Evolutionary conservation across 1,140 invertebrate genomes (phyloP), one percentile per base, ranked within the genome.

Genomic region (Latrodectus geometricus): DNA sequence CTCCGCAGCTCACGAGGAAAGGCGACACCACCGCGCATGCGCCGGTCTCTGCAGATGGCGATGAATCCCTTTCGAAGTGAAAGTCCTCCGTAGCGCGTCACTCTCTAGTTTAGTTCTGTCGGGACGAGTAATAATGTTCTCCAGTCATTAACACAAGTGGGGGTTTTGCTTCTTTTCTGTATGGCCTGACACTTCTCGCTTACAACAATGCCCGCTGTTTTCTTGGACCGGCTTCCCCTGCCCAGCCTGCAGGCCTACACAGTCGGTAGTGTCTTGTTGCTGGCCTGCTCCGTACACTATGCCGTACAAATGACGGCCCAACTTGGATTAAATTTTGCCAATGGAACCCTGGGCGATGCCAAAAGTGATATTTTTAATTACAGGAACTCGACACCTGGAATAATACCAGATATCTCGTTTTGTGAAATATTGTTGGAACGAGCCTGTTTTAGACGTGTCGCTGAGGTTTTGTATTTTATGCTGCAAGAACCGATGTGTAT

Each of bases 181-280:
- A 84, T 84, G 82, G 82, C 83, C 12, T 86, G 83, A 86, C 48
- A 76, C 56, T 49, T n/a, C 23, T 49, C 4, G 50, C 20, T 52
- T 15, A 61, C 49, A 76, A 76, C 12, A 23, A 97, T 96, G 95
- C 95, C 95, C 89, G 94, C 95, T 89, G 93, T 95, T 90, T 92
- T 95, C 88, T 91, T 96, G 89, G 95, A 96, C 90, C 93, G 95
- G 89, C 91, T 97, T 89, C 96, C 96, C 88, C 92, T 96, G 90
- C 96, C 96, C 48, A 96, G 94, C 91, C 92, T 97, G 88, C 94
- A 94, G 90, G 93, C 94, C 88, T 97, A 97, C 89, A 94, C 95
- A 65, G 92, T 93, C 74, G 92, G 95, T 84, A 96, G 95, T 92
- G 93, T 95, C 52, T 89, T 94, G 70, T 92, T 96, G 76, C 91